Evolutionary conservation across 2,113 vertebrate genomes (phyloP).

Genomic region (Electrona antarctica): DNA sequence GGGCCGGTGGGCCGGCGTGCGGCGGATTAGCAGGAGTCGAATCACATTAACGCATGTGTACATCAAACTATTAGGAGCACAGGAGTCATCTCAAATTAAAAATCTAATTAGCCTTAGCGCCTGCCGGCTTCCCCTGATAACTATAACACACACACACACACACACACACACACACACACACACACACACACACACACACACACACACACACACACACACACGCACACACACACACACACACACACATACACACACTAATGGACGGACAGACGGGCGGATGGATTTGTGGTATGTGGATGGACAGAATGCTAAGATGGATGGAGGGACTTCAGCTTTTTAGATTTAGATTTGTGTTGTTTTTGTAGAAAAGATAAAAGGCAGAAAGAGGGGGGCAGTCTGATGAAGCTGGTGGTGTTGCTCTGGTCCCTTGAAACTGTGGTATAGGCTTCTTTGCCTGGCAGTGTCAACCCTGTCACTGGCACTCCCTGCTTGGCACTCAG

Average conservation of each 20-base stretch:
- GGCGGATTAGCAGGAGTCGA: slow-evolving; percentile 80
- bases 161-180: slow-evolving; percentile 68
- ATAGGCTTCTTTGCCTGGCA: no score
- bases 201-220: slow-evolving; percentile 23
- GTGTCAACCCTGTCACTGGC: no score
- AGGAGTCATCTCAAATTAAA: slow-evolving; percentile 81
- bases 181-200: not conserved
- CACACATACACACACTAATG: slow-evolving; percentile 52
- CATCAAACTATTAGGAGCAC: slow-evolving; percentile 68
- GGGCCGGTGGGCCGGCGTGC: slow-evolving; percentile 39
- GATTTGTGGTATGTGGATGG: slow-evolving; percentile 37
- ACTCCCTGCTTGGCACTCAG: no score
- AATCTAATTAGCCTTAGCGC: slow-evolving; percentile 79
- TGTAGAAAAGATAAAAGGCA: no score
- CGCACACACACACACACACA: slow-evolving; percentile 69
- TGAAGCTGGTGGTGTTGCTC: no score
- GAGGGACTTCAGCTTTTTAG: no score
- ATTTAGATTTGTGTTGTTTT: no score
- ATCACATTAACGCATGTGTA: slow-evolving; percentile 80
- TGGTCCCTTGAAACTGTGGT: no score
- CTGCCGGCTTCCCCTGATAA: slow-evolving; percentile 46
- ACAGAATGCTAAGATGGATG: no score
- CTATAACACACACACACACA: slow-evolving; percentile 30
- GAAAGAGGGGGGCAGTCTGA: no score
- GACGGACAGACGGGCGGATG: slow-evolving; percentile 30